Evolutionary conservation across 2,113 vertebrate species (phyloP), one percentile per base, ranked within the genome.

Genomic region (Thamnaconus septentrionalis): DNA sequence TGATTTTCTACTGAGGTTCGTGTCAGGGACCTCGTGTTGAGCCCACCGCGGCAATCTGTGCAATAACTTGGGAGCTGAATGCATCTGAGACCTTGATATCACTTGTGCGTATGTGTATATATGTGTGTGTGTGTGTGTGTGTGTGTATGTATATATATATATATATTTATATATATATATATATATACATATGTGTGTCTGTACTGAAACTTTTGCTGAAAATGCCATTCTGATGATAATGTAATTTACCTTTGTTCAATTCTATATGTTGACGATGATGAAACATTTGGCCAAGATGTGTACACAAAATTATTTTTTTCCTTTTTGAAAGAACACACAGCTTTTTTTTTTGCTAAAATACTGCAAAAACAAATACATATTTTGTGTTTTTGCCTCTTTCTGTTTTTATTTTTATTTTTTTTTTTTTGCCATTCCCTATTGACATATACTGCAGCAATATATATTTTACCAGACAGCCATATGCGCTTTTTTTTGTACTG

Each of bases 31-130:
- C 92, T 31, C 18, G 89, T 93, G 91, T 91, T 85, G 73, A 92
- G 93, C 93, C 94, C 91, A 88, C 70, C 73, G 81, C 75, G 96
- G 95, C 94, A 94, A 93, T 92, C 93, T 93, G 96, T 97, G 96
- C 96, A 98, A 95, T 96, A 94, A 94, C 91, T 90, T 91, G 92
- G 90, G 92, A 91, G 91, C 88, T 91, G 78, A 92, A 90, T 91
- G 89, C 85, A 87, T 76, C 69, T 81, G 86, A 83, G 75, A 88
- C 84, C 83, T 91, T 93, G 90, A 89, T 92, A 87, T 87, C 81
- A 74, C 82, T 69, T 88, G 44, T 31, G 18, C 2, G 18, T 31
- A 31, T 31, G 18, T 31, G 18, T 31, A 2, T 31, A 31, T 31
- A 31, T 31, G 2, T 31, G 2, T 31, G 18, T 31, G 18, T 31